phyloP scores from a whole-genome alignment of 2,888 invertebrate genomes.

The Diogma glabrata region DNA sequence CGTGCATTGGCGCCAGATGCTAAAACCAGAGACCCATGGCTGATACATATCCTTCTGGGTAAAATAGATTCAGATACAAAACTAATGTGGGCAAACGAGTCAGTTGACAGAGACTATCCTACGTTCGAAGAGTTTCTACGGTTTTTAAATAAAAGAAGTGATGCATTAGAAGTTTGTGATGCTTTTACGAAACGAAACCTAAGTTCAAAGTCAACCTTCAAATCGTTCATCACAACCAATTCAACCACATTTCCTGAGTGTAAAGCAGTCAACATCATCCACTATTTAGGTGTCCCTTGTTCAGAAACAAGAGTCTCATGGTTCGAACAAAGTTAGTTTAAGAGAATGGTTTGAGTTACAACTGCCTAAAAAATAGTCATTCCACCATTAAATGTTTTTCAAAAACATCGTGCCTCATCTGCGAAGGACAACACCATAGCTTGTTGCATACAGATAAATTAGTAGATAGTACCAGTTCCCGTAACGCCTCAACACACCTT shows the following conservation, averaged over 20 bases:
- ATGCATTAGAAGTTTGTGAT: neutral
- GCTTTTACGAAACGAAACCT: too few species aligned
- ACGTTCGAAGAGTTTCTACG: neutral
- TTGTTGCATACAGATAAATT: too few species aligned
- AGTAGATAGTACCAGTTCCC: too few species aligned
- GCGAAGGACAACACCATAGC: too few species aligned
- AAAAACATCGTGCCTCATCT: neutral
- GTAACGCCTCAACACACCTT: too few species aligned
- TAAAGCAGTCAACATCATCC: neutral
- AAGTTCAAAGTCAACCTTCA: too few species aligned
- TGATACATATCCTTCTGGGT: too few species aligned
- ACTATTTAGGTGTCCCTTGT: neutral
- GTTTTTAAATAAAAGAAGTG: neutral
- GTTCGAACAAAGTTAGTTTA: neutral
- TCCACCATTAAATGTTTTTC: neutral
- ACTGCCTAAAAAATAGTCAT: neutral
- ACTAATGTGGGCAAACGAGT: too few species aligned
- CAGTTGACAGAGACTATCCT: neutral
- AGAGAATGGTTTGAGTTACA: neutral
- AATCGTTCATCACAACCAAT: neutral
- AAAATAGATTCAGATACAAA: too few species aligned
- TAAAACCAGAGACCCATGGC: too few species aligned
- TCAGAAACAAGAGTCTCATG: neutral
- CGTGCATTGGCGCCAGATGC: neutral
- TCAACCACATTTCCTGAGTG: neutral